Conservation (phyloP, 2,113 vertebrate species). For the Maccullochella peelii region DNA sequence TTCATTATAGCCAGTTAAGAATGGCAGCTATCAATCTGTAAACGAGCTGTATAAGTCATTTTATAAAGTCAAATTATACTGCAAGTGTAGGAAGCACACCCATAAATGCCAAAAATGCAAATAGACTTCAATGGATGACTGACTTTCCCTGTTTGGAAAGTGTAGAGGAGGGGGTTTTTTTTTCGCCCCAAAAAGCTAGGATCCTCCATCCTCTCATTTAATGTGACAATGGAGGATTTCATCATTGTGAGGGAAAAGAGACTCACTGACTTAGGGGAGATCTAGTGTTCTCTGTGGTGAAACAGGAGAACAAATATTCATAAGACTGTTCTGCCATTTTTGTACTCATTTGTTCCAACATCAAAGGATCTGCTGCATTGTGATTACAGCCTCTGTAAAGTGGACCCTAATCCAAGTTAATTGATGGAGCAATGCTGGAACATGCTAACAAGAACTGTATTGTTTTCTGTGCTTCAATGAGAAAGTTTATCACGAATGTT, state of each 20-base stretch:
- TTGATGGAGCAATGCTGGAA: conserved; percentile 54
- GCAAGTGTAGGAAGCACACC: conserved; percentile 50
- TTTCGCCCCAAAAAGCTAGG: conserved; percentile 22
- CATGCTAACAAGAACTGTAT: conserved; percentile 42
- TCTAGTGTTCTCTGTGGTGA: conserved; percentile 36
- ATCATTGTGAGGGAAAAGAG: conserved; percentile 54
- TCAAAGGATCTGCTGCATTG: conserved; percentile 68
- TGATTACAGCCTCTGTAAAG: conserved; percentile 60
- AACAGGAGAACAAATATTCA: conserved; percentile 64
- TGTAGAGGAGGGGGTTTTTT: conserved; percentile 20
- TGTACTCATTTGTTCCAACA: conserved; percentile 64
- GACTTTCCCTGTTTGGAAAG: too few species aligned
- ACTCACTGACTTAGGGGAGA: conserved; percentile 58
- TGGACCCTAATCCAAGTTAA: conserved; percentile 69
- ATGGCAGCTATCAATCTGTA: conserved; percentile 82
- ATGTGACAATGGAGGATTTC: conserved; percentile 65
- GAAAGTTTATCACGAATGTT: conserved; percentile 27
- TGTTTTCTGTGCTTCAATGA: conserved; percentile 34
- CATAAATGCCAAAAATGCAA: conserved; percentile 80
- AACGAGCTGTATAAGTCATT: conserved; percentile 76
- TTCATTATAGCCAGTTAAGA: conserved; percentile 78
- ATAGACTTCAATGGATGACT: conserved; percentile 66
- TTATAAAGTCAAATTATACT: conserved; percentile 73
- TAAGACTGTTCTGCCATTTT: conserved; percentile 53
- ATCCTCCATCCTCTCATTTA: conserved; percentile 53